phyloP scores from a whole-genome alignment of 1,140 invertebrate species.

The Teleogryllus occipitalis region DNA sequence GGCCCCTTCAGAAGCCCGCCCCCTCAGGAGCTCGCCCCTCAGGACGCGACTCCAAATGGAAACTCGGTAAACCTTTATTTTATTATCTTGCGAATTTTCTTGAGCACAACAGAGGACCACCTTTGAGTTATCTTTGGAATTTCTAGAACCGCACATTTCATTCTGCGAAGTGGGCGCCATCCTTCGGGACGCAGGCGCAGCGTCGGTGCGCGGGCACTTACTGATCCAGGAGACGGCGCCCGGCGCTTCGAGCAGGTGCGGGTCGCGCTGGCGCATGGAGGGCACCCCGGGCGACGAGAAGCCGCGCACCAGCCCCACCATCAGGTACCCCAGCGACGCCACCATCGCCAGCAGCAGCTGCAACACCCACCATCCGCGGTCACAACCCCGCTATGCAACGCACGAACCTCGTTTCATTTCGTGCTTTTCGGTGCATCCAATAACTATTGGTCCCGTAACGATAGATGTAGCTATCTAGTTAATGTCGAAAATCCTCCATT shows the following conservation, averaged over 20 bases:
- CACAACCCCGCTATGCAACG: no score
- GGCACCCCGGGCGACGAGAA: conserved; percentile 49
- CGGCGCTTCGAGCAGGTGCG: conserved; percentile 36
- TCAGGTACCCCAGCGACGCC: conserved; percentile 45
- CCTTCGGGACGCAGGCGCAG: background rate
- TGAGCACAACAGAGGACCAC: background rate
- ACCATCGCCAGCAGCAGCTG: conserved; percentile 45
- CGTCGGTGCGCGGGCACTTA: conserved; percentile 31
- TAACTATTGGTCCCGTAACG: no score
- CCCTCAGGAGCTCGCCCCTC: no score
- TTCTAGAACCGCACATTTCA: background rate
- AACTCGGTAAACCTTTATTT: no score
- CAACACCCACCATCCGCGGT: conserved; percentile 22
- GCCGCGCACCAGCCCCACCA: conserved; percentile 45
- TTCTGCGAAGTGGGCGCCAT: background rate
- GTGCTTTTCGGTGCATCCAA: no score
- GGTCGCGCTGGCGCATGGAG: conserved; percentile 37
- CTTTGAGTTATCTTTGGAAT: background rate
- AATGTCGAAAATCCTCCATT: no score
- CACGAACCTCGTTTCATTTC: no score
- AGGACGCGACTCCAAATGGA: no score
- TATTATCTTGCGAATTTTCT: background rate
- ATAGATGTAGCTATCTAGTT: no score
- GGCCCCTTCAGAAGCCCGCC: no score
- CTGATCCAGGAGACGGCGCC: conserved; percentile 48